Evolutionary conservation across 2,888 invertebrate genomes (phyloP), one percentile per base, ranked within the genome.

Genomic region (Serrognathus titanus): DNA sequence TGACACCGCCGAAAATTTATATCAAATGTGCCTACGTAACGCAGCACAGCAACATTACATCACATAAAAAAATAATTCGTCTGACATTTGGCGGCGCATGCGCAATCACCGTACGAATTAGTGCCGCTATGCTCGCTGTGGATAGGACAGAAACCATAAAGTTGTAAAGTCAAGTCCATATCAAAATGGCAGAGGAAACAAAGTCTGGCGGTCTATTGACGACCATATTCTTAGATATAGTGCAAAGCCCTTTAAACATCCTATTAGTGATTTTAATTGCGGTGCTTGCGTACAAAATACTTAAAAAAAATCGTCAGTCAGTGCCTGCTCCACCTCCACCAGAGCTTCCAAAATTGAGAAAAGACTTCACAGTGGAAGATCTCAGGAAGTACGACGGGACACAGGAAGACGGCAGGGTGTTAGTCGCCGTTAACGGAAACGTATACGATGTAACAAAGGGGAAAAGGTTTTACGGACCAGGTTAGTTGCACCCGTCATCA

Each of bases 361-460:
- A 92, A 67, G 97, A 98, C 76, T 94, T 97, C 81, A 94, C 92
- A 2, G 81, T 93, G 41, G 85, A 90, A 66, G 95, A 98, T 77
- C 80, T 98, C 63, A 86, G 86, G 65, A 84, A 88, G 66, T 97
- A 87, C 75, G 92, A 97, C 75, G 97, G 97, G 4, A 89, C 80
- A 53, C 90, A 89, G 71, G 81, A 87, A 35, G 95, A 96, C 71
- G 94, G 94, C 24, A 81, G 97, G 64, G 89, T 97, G 59, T 81
- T 97, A 63, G 86, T 98, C 43, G 97, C 94, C 7, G 92, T 97
- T 51, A 96, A 97, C 77, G 94, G 96, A 24, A 94, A 87, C 80
- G 90, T 98, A 51, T 98, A 94, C 79, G 97, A 98, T 80, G 95
- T 90, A 64, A 96, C 97, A 41, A 87, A 85, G 73, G 95, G 94